Base-by-base conservation (phyloP, 2,113 vertebrate genomes). In the Pelusios castaneus region DNA sequence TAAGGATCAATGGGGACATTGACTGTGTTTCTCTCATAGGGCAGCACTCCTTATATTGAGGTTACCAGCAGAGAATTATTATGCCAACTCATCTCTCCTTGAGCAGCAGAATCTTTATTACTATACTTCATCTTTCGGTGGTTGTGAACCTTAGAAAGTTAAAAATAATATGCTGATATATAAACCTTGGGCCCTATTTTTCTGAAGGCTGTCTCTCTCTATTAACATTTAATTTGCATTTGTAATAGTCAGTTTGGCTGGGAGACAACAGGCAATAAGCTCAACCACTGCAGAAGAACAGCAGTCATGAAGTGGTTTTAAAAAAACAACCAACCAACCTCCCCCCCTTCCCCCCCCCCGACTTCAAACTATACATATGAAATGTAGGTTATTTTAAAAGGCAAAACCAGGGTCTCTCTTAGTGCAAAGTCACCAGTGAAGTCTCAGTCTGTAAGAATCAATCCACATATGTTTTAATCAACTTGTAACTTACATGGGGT, bases 391-490 rank as follows among this genome's bases (percentile, higher is more conserved):
- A 93, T 80, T 96, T 92, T 1, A 84, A 70, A 92, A 92, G 88
- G 84, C 60, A 95, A 90, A 93, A 8, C 82, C 86, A 80, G 85
- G 85, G 93, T 49, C 73, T 89, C 92, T 89, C 91, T 94, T 80
- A 82, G 56, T 21, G 84, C 88, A 92, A 85, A 96, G 89, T 94
- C 95, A 96, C 95, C 93, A 82, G 24, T 91, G 93, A 95, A 94
- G 88, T 87, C 76, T 95, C 95, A 95, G 93, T 47, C 93, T 94
- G 77, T 24, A 79, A 91, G 77, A 97, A 97, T 94, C 95, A 92
- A 92, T 96, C 95, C 93, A 93, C 94, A 97, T 77, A 3, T 82
- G 56, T 91, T 97, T 94, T 95, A 97, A 97, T 97, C 95, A 96
- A 93, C 94, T 94, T 87, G 88, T 94, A 95, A 95, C 80, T 89